phyloP scores from a whole-genome alignment of 2,797 vertebrate genomes.

The Babyrousa celebensis region DNA sequence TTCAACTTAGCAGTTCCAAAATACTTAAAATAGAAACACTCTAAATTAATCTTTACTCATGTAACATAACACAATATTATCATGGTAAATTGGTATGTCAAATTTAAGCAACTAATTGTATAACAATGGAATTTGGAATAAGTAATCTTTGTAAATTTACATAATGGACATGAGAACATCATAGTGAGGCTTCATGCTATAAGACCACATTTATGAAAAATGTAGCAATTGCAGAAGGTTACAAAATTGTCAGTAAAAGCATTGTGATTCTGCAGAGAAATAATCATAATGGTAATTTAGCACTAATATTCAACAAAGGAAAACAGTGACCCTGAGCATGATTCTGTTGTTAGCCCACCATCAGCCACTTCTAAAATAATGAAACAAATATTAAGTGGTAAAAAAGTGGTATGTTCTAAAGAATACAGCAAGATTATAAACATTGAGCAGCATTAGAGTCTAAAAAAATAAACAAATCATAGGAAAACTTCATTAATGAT shows the following conservation, averaged over 20 bases:
- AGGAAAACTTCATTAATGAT: conserved; percentile 84
- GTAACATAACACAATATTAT: conserved; percentile 48
- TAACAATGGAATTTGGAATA: conserved; percentile 64
- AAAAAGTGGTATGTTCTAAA: conserved; percentile 65
- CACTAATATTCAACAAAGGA: conserved; percentile 65
- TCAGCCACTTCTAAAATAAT: conserved; percentile 70
- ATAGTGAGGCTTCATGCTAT: conserved; percentile 25
- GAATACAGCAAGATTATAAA: conserved; percentile 70
- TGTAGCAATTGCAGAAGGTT: conserved; percentile 27
- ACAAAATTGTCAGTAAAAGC: conserved; percentile 31
- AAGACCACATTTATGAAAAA: conserved; percentile 52
- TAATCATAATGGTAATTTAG: conserved; percentile 56
- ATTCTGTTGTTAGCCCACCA: conserved; percentile 55
- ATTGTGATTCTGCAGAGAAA: conserved; percentile 49
- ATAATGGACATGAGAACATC: conserved; percentile 6
- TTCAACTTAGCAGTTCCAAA: conserved; percentile 69
- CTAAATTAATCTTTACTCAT: conserved; percentile 65
- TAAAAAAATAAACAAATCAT: conserved; percentile 80
- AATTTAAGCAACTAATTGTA: conserved; percentile 60
- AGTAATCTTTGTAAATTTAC: conserved; percentile 48
- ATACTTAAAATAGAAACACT: conserved; percentile 72
- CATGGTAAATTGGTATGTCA: conserved; percentile 47
- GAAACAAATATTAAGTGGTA: conserved; percentile 71
- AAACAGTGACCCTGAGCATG: conserved; percentile 46
- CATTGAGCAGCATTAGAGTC: conserved; percentile 69